Evolutionary conservation across 23 tunicate species (phyloP).

Genomic region (Phallusia fumigata): DNA sequence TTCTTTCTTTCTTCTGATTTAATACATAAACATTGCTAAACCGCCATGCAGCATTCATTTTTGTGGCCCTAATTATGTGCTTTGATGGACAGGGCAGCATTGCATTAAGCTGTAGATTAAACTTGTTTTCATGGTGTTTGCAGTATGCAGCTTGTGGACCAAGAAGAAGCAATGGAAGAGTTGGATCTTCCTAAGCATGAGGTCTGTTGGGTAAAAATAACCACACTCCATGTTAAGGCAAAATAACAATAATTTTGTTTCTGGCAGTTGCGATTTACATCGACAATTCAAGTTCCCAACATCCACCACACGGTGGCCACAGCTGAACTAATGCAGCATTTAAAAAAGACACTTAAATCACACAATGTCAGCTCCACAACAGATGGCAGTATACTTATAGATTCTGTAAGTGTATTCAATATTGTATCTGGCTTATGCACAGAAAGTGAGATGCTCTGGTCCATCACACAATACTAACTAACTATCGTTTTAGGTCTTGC

Average conservation of each 20-base stretch:
- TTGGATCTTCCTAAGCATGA: constrained; percentile 69
- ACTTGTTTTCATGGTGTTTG: not conserved
- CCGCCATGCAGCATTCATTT: not conserved
- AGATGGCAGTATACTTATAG: constrained; percentile 73
- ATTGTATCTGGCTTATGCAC: too few relatives aligned
- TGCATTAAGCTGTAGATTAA: not conserved
- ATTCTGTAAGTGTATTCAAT: constrained; percentile 45
- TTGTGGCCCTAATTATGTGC: not conserved
- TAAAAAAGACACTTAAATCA: constrained; percentile 60
- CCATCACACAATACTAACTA: not conserved
- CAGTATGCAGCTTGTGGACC: constrained; percentile 67
- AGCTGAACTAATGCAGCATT: constrained; percentile 48
- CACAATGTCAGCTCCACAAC: constrained; percentile 60
- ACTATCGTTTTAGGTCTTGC: constrained; percentile 12
- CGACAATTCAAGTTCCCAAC: constrained; percentile 62
- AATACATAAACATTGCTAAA: not conserved
- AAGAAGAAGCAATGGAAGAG: constrained; percentile 84
- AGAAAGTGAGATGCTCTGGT: too few relatives aligned
- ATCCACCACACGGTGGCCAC: constrained; percentile 30
- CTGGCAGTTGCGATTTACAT: constrained; percentile 62
- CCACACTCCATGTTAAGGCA: not conserved
- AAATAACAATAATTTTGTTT: not conserved
- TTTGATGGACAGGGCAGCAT: not conserved
- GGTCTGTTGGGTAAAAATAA: not conserved
- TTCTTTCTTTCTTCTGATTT: not conserved